Conservation (phyloP, 2,113 vertebrate species). For the Scalopus aquaticus region DNA sequence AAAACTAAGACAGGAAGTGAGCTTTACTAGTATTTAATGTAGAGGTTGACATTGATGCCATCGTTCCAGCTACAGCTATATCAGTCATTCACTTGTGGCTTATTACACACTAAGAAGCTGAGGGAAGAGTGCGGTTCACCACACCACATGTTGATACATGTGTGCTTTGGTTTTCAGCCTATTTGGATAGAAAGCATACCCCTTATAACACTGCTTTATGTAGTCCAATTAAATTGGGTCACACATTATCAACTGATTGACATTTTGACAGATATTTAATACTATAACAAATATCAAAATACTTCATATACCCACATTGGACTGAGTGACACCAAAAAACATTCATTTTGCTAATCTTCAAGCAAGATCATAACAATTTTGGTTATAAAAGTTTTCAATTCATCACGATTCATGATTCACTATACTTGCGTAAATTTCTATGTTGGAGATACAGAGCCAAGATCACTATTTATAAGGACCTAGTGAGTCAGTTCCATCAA, state of each 20-base stretch:
- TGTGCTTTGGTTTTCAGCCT: neutral
- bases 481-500: neutral
- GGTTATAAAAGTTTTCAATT: neutral
- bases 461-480: neutral
- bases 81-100: neutral
- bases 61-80: neutral
- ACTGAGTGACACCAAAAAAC: neutral
- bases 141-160: rapidly evolving
- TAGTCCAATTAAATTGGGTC: neutral
- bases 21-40: neutral
- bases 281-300: neutral
- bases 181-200: neutral
- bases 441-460: rapidly evolving
- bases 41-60: neutral
- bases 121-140: neutral
- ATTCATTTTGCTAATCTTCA: neutral
- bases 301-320: neutral
- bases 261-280: neutral
- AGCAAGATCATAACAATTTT: neutral
- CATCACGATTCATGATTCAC: neutral
- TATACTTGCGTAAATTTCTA: neutral
- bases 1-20: neutral
- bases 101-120: neutral
- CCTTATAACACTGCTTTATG: neutral
- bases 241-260: neutral